These are phyloP conservation scores for Pollenia amentaria DNA, from an alignment of 2,888 invertebrate genomes.

Conservation along the genomic window DNA sequence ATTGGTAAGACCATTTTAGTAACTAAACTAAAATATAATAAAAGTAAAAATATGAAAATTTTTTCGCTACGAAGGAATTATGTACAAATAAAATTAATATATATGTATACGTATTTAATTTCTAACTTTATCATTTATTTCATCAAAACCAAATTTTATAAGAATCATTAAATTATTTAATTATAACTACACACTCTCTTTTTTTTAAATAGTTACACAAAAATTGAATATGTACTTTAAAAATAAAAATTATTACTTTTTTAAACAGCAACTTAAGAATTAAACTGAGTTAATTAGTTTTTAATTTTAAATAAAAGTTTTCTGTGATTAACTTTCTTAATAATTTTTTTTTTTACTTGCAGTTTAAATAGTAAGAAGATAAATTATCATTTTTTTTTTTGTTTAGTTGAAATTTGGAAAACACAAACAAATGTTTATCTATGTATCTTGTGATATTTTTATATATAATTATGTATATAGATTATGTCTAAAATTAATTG, in stretches of 20 bases:
- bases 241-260: conserved; percentile 41
- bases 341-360: conserved; percentile 35
- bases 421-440: conserved; percentile 59
- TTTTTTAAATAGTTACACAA: conserved; percentile 31
- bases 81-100: too few species aligned
- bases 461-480: conserved; percentile 49
- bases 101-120: conserved; percentile 4
- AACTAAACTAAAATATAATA: too few species aligned
- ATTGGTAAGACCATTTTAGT: too few species aligned
- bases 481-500: conserved; percentile 67
- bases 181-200: conserved; percentile 47
- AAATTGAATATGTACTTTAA: conserved; percentile 45
- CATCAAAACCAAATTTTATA: conserved; percentile 60
- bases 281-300: conserved; percentile 35
- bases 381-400: conserved; percentile 37
- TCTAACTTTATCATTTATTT: conserved; percentile 59
- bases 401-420: conserved; percentile 67
- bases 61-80: too few species aligned
- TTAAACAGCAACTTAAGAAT: conserved; percentile 36
- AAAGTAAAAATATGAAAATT: too few species aligned
- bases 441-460: conserved; percentile 55
- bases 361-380: conserved; percentile 40
- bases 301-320: conserved; percentile 47
- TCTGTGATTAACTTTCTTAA: conserved; percentile 34
- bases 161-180: conserved; percentile 64